These are phyloP conservation scores for Scaptodrosophila lebanonensis DNA, from an alignment of 1,140 invertebrate genomes.

Conservation along the genomic window DNA sequence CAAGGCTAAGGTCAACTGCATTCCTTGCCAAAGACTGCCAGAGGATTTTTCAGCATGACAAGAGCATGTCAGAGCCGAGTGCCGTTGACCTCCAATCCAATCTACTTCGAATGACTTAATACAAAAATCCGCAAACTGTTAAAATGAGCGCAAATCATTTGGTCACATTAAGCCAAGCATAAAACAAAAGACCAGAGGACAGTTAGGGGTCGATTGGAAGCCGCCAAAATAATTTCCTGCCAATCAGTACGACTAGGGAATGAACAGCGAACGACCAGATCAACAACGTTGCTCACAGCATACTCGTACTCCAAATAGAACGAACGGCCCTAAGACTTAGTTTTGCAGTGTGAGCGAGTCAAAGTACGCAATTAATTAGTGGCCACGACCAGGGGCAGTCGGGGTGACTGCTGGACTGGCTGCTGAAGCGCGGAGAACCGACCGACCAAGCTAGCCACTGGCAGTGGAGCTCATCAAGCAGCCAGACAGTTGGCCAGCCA, in stretches of 20 bases:
- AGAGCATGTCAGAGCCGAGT: constrained; percentile 39
- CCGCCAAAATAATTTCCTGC: constrained; percentile 53
- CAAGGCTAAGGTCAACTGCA: constrained; percentile 32
- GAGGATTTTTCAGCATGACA: too few species aligned
- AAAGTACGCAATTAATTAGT: constrained; percentile 68
- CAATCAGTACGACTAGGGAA: constrained; percentile 49
- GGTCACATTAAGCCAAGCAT: constrained; percentile 31
- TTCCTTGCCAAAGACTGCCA: too few species aligned
- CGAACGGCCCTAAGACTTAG: neutral
- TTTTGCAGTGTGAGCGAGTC: constrained; percentile 31
- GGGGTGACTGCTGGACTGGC: constrained; percentile 1
- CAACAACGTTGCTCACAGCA: constrained; percentile 1
- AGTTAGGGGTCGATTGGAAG: constrained; percentile 28
- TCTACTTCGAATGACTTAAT: too few species aligned
- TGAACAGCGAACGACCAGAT: constrained; percentile 25
- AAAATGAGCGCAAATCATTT: constrained; percentile 32
- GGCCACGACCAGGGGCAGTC: constrained; percentile 27
- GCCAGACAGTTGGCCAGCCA: too few species aligned
- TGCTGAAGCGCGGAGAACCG: constrained; percentile 45
- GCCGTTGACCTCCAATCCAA: constrained; percentile 44
- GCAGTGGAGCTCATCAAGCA: constrained; percentile 64
- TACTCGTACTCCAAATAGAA: too few species aligned
- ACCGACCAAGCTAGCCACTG: constrained; percentile 25
- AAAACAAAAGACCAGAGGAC: constrained; percentile 11
- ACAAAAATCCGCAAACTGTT: neutral